Base-by-base conservation (phyloP, 1,140 invertebrate genomes). In the Globodera rostochiensis region DNA sequence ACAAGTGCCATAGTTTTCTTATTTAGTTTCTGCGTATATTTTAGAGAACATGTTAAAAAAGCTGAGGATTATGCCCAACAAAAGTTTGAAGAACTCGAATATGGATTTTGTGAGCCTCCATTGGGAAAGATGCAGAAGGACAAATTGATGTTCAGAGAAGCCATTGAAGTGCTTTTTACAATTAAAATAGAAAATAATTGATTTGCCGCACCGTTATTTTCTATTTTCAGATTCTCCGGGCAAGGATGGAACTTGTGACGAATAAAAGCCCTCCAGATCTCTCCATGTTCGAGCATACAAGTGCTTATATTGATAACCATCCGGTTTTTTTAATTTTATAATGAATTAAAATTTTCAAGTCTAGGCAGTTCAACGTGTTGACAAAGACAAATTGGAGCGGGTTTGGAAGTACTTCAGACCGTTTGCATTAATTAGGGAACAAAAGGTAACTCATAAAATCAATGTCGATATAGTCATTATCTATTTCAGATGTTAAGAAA, bases 41-140 rank as follows among this genome's bases (percentile, higher is more conserved):
- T 73, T 21, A 84, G 83, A 47, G 6, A 49, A 19, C 25, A 73
- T 25, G 74, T 76, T 47, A 74, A 67, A 25, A 66, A 76, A 7
- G 80, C 81, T n/a, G 66, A 73, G 13, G 75, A 83, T 53, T 82
- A 73, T 66, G 21, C 9, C 1, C 75, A 66, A 6, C 46, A 53
- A 13, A 66, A 83, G 46, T 49, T 77, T 46, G 49, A 19, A 0
- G 80, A 66, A 76, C 84, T 53, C 25, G 80, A 86, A 66, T 85
- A 86, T 80, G 84, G 84, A 25, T 85, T 86, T 60, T 78, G 78
- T 45, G 84, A 85, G 57, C 84, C 80, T n/a, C 80, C 84, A 1
- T 45, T 86, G n/a, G 84, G 86, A 49, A 85, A 79, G 50, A 74
- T 85, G 75, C 74, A 86, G 36, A 13, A 57, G 21, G 71, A 80